A percentile compares a stretch with the other conserved stretches of the same genome.
phyloP scores from a whole-genome alignment of 2,888 invertebrate species.

The Phania funesta region DNA sequence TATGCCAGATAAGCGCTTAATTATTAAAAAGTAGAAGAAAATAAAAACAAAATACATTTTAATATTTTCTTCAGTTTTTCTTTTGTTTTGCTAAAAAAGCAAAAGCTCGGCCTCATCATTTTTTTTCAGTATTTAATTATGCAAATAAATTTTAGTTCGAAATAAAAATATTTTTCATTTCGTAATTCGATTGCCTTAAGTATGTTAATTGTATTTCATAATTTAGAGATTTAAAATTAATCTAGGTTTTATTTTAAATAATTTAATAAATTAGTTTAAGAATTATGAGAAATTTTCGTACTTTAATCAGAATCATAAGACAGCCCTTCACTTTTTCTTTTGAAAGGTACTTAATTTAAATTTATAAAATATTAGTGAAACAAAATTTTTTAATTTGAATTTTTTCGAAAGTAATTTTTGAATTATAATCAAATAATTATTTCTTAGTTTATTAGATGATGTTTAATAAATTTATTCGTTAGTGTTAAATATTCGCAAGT shows the following conservation, averaged over 20 bases:
- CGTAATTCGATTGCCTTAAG: too few relatives aligned
- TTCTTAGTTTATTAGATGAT: too few relatives aligned
- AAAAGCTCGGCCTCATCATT: too few relatives aligned
- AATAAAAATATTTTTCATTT: neutral
- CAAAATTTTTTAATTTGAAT: neutral
- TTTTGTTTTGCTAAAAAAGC: too few relatives aligned
- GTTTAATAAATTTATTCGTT: too few relatives aligned
- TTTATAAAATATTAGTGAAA: neutral
- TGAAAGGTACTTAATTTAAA: neutral
- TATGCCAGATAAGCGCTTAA: conserved; percentile 29
- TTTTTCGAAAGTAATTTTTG: neutral
- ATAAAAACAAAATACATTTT: too few relatives aligned
- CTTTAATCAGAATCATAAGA: neutral
- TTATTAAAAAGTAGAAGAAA: neutral
- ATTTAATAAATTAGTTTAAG: neutral
- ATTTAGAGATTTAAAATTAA: too few relatives aligned
- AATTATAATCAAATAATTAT: neutral
- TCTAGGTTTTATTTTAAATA: neutral
- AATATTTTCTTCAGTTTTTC: too few relatives aligned
- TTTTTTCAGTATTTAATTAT: conserved; percentile 10
- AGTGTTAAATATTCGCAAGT: too few relatives aligned
- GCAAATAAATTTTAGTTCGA: neutral
- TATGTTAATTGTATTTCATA: too few relatives aligned
- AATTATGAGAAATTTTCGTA: neutral
- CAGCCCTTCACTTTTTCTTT: neutral